Evolutionary conservation across 1,140 invertebrate species (phyloP).

Genomic region (Limonius californicus): DNA sequence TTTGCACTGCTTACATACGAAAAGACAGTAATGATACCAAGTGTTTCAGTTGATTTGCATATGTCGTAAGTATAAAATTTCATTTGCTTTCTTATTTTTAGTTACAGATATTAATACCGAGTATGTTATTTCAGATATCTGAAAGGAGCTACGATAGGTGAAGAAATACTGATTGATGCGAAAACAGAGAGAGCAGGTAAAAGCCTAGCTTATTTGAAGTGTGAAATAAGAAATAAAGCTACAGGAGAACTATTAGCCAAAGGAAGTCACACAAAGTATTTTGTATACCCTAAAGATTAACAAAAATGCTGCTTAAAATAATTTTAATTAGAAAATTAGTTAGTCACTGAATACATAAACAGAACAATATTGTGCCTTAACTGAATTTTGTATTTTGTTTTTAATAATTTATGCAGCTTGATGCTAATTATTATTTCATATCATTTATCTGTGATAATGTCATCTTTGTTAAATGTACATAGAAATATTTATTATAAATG

Average conservation of each 20-base stretch:
- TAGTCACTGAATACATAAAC: too few relatives aligned
- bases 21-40: conserved; percentile 53
- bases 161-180: conserved; percentile 74
- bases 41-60: conserved; percentile 64
- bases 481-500: too few relatives aligned
- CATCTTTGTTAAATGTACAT: too few relatives aligned
- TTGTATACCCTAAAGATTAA: too few relatives aligned
- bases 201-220: conserved; percentile 75
- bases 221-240: conserved; percentile 70
- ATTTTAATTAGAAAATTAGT: too few relatives aligned
- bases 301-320: too few relatives aligned
- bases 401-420: too few relatives aligned
- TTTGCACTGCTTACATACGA: conserved; percentile 67
- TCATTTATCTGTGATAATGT: too few relatives aligned
- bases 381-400: too few relatives aligned
- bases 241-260: conserved; percentile 68
- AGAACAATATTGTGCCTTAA: too few relatives aligned
- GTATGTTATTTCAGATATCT: conserved; percentile 55
- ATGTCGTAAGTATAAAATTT: conserved; percentile 15
- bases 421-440: too few relatives aligned
- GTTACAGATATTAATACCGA: too few relatives aligned
- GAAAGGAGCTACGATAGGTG: conserved; percentile 69
- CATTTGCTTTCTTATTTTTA: neutral
- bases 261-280: conserved; percentile 75
- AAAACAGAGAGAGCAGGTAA: conserved; percentile 71